Percentiles rank a stretch among this genome's conserved stretches.
Conservation (phyloP, 37 sponge, comb jelly and placozoan genomes). For the Mnemiopsis leidyi region DNA sequence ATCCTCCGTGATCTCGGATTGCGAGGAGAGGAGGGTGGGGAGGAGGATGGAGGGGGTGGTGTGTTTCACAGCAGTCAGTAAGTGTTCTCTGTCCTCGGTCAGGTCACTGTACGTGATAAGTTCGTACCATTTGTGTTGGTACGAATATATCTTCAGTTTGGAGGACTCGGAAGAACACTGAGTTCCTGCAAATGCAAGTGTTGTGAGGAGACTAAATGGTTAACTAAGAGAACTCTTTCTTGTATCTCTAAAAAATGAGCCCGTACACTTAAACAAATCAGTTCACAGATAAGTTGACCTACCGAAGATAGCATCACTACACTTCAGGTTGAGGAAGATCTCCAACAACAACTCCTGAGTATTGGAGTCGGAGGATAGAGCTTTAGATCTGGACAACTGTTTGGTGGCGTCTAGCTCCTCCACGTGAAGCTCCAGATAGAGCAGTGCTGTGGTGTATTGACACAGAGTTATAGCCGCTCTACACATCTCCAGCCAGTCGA, state of each 20-base stretch:
- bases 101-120: neutral
- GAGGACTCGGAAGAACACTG: neutral
- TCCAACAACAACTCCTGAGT: conserved; percentile 29
- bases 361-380: neutral
- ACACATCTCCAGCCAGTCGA: conserved; percentile 61
- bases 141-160: neutral
- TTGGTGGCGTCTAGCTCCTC: conserved; percentile 8
- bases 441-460: conserved; percentile 57
- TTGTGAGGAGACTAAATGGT: too few species aligned
- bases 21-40: conserved; percentile 2
- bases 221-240: too few species aligned
- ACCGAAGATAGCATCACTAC: neutral
- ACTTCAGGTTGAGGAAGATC: conserved; percentile 34
- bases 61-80: conserved; percentile 49
- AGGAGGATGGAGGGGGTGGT: conserved; percentile 37
- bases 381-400: neutral
- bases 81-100: neutral
- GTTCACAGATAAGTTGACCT: too few species aligned
- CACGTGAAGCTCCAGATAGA: conserved; percentile 38
- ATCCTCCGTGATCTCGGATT: neutral
- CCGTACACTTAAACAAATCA: too few species aligned
- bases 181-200: too few species aligned
- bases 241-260: too few species aligned
- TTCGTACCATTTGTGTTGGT: conserved; percentile 38
- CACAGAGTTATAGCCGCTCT: neutral